Evolutionary conservation across 1,140 invertebrate genomes (phyloP), one percentile per base, ranked within the genome.

Genomic region (Papilio aristodemus): DNA sequence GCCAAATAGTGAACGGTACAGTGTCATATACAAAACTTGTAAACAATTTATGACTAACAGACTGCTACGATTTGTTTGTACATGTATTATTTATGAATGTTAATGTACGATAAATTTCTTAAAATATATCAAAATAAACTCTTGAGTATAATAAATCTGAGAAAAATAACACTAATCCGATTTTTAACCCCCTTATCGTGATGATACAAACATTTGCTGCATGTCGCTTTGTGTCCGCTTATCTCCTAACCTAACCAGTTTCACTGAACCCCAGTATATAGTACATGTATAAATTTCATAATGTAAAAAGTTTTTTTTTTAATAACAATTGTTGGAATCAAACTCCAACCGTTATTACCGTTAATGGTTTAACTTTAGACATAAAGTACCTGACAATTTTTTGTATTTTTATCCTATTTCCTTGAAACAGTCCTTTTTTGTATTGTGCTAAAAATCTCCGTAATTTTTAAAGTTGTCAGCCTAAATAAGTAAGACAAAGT

Each of bases 1-100:
- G 76, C 75, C 74, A 81, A 84, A 79, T 79, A 76, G 69, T 77
- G 78, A 79, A 79, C 76, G 79, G 37, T 73, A 73, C 76, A 72
- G 71, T 82, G 79, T 81, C 76, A 71, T 69, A 83, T 67, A 46
- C 19, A 71, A 69, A 63, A 67, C 73, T 71, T 73, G 70, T 82
- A 84, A 84, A 84, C 76, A 81, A 64, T 64, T 73, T 68, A 50
- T 71, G 71, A 73, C 67, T 73, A 71, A 73, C 39, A 62, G 19
- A 43, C 22, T 64, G 62, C 22, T n/a, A 27, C 27, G 27, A 37
- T 37, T 32, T 54, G 46, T 54, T 54, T 54, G 46, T 22, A 54
- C 46, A 54, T 54, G 19, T 54, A 25, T 25, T 22, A 54, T 54
- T 54, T 54, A 54, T 75, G 59, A 70, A 68, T 50, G 38, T 43